Conservation (phyloP, 2,797 vertebrate species). For the Cuculus canorus region DNA sequence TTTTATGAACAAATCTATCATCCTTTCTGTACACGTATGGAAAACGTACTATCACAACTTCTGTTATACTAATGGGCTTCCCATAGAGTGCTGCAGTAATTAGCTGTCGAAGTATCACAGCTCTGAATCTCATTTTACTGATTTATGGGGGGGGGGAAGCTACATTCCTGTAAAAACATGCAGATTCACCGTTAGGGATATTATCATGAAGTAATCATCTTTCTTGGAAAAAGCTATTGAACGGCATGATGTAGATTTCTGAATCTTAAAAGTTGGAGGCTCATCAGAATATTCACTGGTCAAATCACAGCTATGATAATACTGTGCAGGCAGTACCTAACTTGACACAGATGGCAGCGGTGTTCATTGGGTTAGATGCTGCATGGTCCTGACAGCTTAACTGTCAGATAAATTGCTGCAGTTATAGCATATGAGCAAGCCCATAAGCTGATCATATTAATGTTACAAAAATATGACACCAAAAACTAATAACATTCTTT, state of each 20-base stretch:
- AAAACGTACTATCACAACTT: not conserved
- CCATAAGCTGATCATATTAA: conserved; percentile 59
- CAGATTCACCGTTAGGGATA: not conserved
- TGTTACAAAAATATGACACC: conserved; percentile 35
- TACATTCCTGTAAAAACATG: not conserved
- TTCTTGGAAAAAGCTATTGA: conserved; percentile 1
- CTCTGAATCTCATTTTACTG: not conserved
- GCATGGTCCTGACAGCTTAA: conserved; percentile 52
- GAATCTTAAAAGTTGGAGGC: not conserved
- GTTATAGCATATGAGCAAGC: conserved; percentile 39
- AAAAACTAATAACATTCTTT: conserved; percentile 58
- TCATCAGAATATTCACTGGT: conserved; percentile 12
- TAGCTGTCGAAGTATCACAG: not conserved
- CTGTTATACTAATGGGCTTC: not conserved
- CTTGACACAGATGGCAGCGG: conserved; percentile 25
- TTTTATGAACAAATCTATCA: not conserved
- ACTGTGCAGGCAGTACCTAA: not conserved
- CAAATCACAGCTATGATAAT: not conserved
- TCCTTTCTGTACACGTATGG: not conserved
- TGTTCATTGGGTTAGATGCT: conserved; percentile 32
- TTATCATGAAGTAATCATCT: not conserved
- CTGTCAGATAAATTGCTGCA: conserved; percentile 63
- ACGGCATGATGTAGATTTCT: not conserved
- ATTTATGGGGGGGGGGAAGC: not conserved
- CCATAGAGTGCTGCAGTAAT: not conserved